A percentile compares a stretch with the other conserved stretches of the same genome.
Conservation (phyloP, 1,140 invertebrate species). For the Venturia canescens region DNA sequence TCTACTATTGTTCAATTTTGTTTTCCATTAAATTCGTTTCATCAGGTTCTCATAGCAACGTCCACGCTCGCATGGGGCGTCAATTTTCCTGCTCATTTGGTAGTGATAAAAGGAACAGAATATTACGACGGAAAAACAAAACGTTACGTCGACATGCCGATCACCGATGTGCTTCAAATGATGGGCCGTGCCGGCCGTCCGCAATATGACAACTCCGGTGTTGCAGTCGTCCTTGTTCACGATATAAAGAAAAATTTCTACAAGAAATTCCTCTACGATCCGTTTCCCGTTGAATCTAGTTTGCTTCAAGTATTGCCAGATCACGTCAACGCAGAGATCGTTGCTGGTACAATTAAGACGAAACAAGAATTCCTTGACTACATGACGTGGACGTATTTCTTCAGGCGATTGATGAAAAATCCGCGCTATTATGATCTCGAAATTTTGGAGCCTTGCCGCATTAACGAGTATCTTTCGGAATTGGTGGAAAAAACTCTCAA, state of each 20-base stretch:
- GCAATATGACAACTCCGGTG: slow-evolving; percentile 95
- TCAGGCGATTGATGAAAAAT: slow-evolving; percentile 94
- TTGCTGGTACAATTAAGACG: slow-evolving; percentile 93
- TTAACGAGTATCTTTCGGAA: slow-evolving; percentile 86
- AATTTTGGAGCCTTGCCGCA: slow-evolving; percentile 83
- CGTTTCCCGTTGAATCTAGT: slow-evolving; percentile 99
- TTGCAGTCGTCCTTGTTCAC: slow-evolving; percentile 98
- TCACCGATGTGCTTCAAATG: slow-evolving; percentile 99
- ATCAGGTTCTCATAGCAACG: slow-evolving; percentile 95
- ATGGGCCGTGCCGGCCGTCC: slow-evolving; percentile 98
- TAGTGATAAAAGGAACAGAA: slow-evolving; percentile 93
- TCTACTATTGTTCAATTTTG: too few species aligned
- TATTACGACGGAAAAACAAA: slow-evolving; percentile 98
- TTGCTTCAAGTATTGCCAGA: slow-evolving; percentile 94
- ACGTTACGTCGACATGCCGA: slow-evolving; percentile 99
- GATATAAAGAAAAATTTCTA: slow-evolving; percentile 99
- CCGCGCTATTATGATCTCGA: slow-evolving; percentile 95
- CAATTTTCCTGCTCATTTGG: slow-evolving; percentile 97
- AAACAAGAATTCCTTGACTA: slow-evolving; percentile 98
- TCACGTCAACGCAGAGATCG: slow-evolving; percentile 98
- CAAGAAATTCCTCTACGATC: slow-evolving; percentile 99
- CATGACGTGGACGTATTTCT: slow-evolving; percentile 99
- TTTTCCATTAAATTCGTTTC: slow-evolving; percentile 46
- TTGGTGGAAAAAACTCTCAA: slow-evolving; percentile 88
- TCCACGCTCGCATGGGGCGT: slow-evolving; percentile 99